Conservation (phyloP, 2,797 vertebrate species). For the Poeciliopsis paucimaculata region DNA sequence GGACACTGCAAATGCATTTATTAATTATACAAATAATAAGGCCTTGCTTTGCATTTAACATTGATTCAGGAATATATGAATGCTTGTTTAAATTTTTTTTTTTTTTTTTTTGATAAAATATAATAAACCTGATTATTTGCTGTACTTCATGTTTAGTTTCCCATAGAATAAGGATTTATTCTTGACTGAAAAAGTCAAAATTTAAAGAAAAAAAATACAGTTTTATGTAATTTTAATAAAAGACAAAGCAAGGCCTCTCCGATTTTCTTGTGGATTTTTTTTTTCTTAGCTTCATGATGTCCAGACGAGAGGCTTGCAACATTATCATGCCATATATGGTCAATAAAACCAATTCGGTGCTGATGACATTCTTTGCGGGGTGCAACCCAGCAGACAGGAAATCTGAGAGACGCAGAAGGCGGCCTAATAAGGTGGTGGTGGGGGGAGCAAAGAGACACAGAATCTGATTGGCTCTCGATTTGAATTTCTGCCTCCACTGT, state of each 20-base stretch:
- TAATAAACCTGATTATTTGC: not conserved
- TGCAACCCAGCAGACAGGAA: constrained; percentile 67
- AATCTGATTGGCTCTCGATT: constrained; percentile 77
- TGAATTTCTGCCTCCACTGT: constrained; percentile 76
- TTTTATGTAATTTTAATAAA: not conserved
- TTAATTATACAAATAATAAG: not conserved
- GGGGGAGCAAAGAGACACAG: constrained; percentile 58
- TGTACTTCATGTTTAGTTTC: not conserved
- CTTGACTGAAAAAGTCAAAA: not conserved
- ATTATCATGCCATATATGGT: constrained; percentile 82
- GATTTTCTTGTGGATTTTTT: constrained; percentile 21
- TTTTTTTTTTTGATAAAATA: not conserved
- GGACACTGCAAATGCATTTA: constrained; percentile 5
- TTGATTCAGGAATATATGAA: not conserved
- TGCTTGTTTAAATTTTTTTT: not conserved
- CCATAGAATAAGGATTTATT: not conserved
- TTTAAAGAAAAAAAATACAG: not conserved
- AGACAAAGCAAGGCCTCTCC: constrained; percentile 58
- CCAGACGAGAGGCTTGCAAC: constrained; percentile 52
- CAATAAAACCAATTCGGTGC: constrained; percentile 76
- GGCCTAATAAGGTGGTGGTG: constrained; percentile 72
- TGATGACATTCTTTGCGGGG: constrained; percentile 68
- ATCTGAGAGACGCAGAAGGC: constrained; percentile 76
- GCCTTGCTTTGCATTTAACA: not conserved
- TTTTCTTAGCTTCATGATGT: constrained; percentile 11